These are phyloP conservation scores for Leucophora obtusa DNA, from an alignment of 2,888 invertebrate genomes.

Conservation along the genomic window DNA sequence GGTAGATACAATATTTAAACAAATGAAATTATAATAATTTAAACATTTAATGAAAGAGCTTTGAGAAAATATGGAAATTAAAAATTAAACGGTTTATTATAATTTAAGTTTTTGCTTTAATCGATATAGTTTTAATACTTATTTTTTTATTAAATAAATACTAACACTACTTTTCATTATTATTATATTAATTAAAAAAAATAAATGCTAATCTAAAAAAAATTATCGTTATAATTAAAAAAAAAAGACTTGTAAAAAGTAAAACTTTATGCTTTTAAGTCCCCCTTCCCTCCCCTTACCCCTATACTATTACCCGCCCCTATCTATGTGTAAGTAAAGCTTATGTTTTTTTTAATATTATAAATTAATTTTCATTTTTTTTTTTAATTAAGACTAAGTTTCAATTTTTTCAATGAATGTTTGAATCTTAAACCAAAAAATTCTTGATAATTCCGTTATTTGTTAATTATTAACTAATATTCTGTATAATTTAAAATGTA, in stretches of 20 bases:
- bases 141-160: constrained; percentile 12
- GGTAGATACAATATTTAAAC: not conserved
- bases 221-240: constrained; percentile 18
- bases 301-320: not conserved
- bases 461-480: constrained; percentile 15
- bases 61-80: not conserved
- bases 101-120: constrained; percentile 20
- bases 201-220: not conserved
- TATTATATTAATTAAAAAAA: constrained; percentile 4
- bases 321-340: constrained; percentile 12
- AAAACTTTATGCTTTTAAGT: constrained; percentile 58
- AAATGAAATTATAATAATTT: constrained; percentile 2
- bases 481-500: not conserved
- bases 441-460: constrained; percentile 22
- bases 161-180: constrained; percentile 42
- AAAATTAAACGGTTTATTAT: not conserved
- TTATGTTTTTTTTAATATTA: constrained; percentile 6
- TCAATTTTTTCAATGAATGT: constrained; percentile 11
- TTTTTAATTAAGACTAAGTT: constrained; percentile 5
- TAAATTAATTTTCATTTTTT: constrained; percentile 10
- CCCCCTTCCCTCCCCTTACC: not conserved
- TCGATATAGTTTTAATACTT: constrained; percentile 15
- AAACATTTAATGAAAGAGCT: not conserved
- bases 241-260: constrained; percentile 61
- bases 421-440: constrained; percentile 26